Conservation (phyloP, 2,888 invertebrate genomes). For the Athalia circularis region DNA sequence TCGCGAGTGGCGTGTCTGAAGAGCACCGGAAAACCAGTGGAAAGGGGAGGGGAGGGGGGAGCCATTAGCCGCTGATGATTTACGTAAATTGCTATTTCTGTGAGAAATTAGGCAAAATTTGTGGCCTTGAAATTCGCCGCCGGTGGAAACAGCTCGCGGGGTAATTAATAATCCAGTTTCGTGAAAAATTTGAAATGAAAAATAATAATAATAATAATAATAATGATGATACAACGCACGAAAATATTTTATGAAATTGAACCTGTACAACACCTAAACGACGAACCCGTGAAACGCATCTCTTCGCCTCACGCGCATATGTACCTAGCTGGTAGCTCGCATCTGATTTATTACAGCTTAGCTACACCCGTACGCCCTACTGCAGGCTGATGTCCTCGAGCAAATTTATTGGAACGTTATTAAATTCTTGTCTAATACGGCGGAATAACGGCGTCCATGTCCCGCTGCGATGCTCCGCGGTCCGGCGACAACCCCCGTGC, state of each 20-base stretch:
- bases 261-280: no score
- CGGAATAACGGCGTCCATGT: conserved; percentile 61
- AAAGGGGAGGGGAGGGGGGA: not conserved
- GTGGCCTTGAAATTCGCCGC: no score
- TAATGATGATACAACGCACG: no score
- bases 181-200: no score
- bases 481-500: not conserved
- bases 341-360: conserved; percentile 58
- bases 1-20: conserved; percentile 32
- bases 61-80: conserved; percentile 61
- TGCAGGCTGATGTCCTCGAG: conserved; percentile 52
- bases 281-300: not conserved
- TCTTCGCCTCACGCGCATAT: not conserved
- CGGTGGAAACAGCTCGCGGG: no score
- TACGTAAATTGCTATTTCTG: conserved; percentile 60
- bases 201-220: no score
- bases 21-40: not conserved
- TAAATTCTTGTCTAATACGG: conserved; percentile 70
- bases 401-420: conserved; percentile 68
- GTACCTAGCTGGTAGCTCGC: not conserved
- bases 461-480: not conserved
- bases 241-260: no score
- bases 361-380: conserved; percentile 8
- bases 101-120: conserved; percentile 5
- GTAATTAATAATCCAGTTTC: no score